Percentiles rank a stretch among this genome's conserved stretches.
These are phyloP conservation scores for Metellina segmentata DNA, from an alignment of 2,888 invertebrate species.

Conservation along the genomic window DNA sequence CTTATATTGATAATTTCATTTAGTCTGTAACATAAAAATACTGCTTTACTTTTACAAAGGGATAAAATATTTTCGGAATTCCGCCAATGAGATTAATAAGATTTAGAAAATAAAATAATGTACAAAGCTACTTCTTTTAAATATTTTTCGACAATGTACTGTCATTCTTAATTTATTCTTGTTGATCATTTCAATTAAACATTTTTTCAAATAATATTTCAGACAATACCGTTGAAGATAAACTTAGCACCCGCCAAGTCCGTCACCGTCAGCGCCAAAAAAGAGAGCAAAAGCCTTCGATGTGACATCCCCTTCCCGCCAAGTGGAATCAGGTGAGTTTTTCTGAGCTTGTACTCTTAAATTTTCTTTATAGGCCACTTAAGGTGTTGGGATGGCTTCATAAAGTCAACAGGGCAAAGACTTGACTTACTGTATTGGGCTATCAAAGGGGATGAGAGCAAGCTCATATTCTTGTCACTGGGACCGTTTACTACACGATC, in stretches of 20 bases:
- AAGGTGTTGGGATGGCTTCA: constrained; percentile 76
- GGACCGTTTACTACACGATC: constrained; percentile 67
- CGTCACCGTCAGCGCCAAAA: not conserved
- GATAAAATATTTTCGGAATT: no score
- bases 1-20: no score
- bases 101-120: no score
- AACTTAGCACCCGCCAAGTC: not conserved
- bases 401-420: constrained; percentile 76
- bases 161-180: no score
- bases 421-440: constrained; percentile 72
- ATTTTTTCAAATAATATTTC: constrained; percentile 4
- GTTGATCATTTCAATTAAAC: no score
- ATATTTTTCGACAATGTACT: no score
- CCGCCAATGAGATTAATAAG: no score
- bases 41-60: no score
- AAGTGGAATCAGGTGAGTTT: constrained; percentile 69
- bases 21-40: no score
- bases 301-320: constrained; percentile 26
- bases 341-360: constrained; percentile 72
- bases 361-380: constrained; percentile 77
- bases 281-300: constrained; percentile 1
- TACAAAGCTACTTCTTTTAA: no score
- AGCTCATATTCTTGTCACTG: constrained; percentile 66
- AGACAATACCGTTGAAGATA: not conserved
- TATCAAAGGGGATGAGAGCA: constrained; percentile 71